Conservation (phyloP, 2,113 vertebrate species). For the Romanogobio albipinnatus region DNA sequence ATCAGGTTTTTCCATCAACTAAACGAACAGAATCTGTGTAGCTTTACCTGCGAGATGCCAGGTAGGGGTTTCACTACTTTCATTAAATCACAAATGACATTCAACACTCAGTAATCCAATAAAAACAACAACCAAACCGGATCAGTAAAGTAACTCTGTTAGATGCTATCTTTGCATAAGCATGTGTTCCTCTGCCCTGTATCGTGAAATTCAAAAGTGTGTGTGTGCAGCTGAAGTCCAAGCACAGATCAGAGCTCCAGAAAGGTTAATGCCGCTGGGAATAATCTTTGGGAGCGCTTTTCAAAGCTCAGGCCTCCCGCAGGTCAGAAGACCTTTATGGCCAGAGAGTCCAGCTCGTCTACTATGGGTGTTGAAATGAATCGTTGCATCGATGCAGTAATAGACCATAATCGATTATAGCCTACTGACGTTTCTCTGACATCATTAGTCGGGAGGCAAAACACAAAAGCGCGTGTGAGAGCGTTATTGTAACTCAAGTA, state of each 20-base stretch:
- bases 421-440: no score
- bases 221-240: background rate
- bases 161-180: conserved; percentile 11
- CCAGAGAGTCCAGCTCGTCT: conserved; percentile 47
- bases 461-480: no score
- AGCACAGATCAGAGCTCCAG: conserved; percentile 69
- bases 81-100: background rate
- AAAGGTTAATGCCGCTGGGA: conserved; percentile 80
- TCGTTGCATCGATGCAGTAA: no score
- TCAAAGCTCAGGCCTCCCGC: conserved; percentile 74
- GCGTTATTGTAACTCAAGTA: no score
- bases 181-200: background rate
- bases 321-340: conserved; percentile 74
- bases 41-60: background rate
- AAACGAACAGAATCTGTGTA: background rate
- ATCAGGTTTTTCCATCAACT: background rate
- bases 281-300: conserved; percentile 73
- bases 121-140: background rate
- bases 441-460: no score
- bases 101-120: background rate
- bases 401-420: no score
- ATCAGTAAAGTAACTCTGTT: background rate
- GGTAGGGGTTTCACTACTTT: background rate
- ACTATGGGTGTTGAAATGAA: no score
- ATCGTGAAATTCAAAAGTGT: background rate